Evolutionary conservation across 2,797 vertebrate genomes (phyloP), one percentile per base, ranked within the genome.

Genomic region (Apogon hyalosoma): DNA sequence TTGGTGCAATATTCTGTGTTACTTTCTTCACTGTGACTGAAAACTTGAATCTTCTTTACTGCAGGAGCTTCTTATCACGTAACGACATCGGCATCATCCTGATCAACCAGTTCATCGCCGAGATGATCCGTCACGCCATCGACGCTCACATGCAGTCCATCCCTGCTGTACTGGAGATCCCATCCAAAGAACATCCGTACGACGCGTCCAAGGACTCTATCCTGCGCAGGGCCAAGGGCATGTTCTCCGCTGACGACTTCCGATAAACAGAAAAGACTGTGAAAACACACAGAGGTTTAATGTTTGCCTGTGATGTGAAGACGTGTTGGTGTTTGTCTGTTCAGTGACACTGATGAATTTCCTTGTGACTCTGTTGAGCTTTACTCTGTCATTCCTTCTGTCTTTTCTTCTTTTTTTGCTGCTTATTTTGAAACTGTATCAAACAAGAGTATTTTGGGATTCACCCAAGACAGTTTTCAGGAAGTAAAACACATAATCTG

Each of bases 101-200:
- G 40, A 98, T 98, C 75, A 98, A 98, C 88, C 97, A 98, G 89
- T 97, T 95, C 75, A 96, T 98, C 0, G 97, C 96, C 0, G 97
- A 99, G 89, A 97, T 98, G 96, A 97, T 98, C 69, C 96, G 97
- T 1, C 97, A 98, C 0, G 97, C 95, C 1, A 96, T 98, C 0
- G 97, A 98, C 0, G 95, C 89, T 3, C 97, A 98, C 73, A 91
- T 95, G 80, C 80, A 95, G 69, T 98, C 97, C 1, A 95, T 98
- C 69, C 97, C 96, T 0, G 97, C 96, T 0, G 95, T 98, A 19
- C 86, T 98, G 75, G 97, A 99, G 92, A 98, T 98, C 73, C 97
- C 97, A 0, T 99, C 97, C 45, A 99, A 98, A 85, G 97, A 99
- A 79, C 97, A 98, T 62, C 97, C 97, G 0, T 99, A 99, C 3